Evolutionary conservation across 2,113 vertebrate species (phyloP).

Genomic region (Cisticola juncidis): DNA sequence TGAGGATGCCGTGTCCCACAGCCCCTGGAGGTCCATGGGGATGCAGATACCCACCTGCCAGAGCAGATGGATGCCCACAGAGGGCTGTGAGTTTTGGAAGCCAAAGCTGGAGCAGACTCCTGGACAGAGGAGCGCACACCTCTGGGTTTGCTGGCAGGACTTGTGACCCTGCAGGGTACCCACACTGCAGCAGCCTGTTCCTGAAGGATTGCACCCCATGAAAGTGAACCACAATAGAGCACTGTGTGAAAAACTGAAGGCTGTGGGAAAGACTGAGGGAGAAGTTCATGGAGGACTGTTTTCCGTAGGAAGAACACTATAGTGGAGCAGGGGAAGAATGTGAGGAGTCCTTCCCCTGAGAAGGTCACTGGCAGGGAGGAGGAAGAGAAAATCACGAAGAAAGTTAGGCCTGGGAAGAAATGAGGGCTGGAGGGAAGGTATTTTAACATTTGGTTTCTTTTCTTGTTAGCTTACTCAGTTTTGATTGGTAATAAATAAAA

Average conservation of each 20-base stretch:
- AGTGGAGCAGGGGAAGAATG: background rate
- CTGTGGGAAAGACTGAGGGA: background rate
- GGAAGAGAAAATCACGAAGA: background rate
- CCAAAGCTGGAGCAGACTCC: no score
- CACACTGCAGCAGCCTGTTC: background rate
- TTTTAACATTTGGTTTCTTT: background rate
- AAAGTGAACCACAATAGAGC: background rate
- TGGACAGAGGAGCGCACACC: no score
- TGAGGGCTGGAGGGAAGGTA: background rate
- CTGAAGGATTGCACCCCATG: background rate
- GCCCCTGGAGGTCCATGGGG: background rate
- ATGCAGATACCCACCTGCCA: background rate
- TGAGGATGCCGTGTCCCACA: background rate
- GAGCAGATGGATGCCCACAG: background rate
- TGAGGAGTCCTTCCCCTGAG: background rate
- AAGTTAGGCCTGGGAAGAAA: background rate
- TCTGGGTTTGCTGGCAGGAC: background rate
- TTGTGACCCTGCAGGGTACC: background rate
- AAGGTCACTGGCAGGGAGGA: background rate
- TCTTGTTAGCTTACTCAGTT: background rate
- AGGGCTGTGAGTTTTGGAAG: background rate
- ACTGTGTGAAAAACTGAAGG: background rate
- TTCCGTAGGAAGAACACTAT: background rate
- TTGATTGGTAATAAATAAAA: background rate
- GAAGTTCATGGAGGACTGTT: background rate